Percentiles rank a stretch among this genome's conserved stretches.
Conservation (phyloP, 2,797 vertebrate genomes). For the Coracias cyanogaster region DNA sequence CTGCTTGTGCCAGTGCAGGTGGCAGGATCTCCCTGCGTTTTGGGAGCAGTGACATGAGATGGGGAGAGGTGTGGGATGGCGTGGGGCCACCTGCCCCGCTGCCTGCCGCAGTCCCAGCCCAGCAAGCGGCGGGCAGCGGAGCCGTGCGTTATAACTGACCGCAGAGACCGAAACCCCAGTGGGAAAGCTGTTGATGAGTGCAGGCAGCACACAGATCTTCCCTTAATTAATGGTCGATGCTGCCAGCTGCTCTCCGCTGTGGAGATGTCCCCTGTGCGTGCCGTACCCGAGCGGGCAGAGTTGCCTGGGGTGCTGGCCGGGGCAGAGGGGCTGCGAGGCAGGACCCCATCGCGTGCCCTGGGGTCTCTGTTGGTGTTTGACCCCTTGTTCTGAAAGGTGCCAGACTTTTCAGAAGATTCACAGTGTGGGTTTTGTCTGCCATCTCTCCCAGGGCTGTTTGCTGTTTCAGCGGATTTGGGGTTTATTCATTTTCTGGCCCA, state of each 20-base stretch:
- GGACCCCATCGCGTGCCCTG: neutral
- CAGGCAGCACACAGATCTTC: neutral
- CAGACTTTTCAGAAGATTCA: neutral
- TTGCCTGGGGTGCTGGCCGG: neutral
- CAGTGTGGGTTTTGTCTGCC: fast-evolving
- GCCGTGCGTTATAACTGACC: fast-evolving
- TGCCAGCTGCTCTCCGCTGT: neutral
- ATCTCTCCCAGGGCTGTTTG: neutral
- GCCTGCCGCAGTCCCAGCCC: neutral
- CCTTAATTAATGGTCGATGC: neutral
- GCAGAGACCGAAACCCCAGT: neutral
- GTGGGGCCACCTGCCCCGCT: no score
- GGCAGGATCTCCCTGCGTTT: neutral
- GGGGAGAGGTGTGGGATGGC: neutral
- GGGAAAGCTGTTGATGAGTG: neutral
- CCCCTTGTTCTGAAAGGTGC: neutral
- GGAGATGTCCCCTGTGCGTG: neutral
- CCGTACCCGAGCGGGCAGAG: fast-evolving
- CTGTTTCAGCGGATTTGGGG: neutral
- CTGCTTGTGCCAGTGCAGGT: neutral
- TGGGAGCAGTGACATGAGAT: neutral
- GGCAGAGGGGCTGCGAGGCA: neutral
- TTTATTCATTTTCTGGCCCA: neutral
- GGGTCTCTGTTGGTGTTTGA: neutral
- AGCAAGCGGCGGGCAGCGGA: fast-evolving